phyloP scores from a whole-genome alignment of 1,140 invertebrate species.

The Drosophila subobscura region DNA sequence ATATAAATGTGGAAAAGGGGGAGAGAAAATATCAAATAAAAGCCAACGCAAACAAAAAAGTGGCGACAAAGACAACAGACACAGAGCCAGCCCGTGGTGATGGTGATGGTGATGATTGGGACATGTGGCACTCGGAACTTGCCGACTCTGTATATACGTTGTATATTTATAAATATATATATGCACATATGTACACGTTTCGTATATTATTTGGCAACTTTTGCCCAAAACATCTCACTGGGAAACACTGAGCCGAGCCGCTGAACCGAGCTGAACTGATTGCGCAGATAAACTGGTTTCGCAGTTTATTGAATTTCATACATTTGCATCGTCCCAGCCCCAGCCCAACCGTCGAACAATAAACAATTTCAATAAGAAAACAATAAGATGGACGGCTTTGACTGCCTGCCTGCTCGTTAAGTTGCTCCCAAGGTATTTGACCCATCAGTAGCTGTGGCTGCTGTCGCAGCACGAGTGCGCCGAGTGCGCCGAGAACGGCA shows the following conservation, averaged over 20 bases:
- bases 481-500: conserved; percentile 15
- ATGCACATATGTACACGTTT: conserved; percentile 8
- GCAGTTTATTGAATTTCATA: conserved; percentile 70
- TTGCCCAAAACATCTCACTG: conserved; percentile 58
- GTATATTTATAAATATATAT: conserved; percentile 12
- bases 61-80: conserved; percentile 54
- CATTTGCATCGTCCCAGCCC: conserved; percentile 60
- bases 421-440: conserved; percentile 71
- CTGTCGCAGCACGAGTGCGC: too few species aligned
- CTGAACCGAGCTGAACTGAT: conserved; percentile 8
- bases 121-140: conserved; percentile 35
- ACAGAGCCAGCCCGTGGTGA: conserved; percentile 3
- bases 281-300: conserved; percentile 72
- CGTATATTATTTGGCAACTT: conserved; percentile 54
- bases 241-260: conserved; percentile 17
- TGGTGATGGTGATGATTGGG: conserved; percentile 47
- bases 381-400: conserved; percentile 39
- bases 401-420: conserved; percentile 20
- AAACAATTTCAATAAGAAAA: conserved; percentile 69
- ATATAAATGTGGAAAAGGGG: conserved; percentile 25
- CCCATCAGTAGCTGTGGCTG: conserved; percentile 22
- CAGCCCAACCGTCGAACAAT: conserved; percentile 36
- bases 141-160: conserved; percentile 9
- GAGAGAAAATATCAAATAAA: conserved; percentile 32
- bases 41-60: conserved; percentile 50